These are phyloP conservation scores for Drymonia ruficornis DNA, from an alignment of 2,888 invertebrate species.

Conservation along the genomic window DNA sequence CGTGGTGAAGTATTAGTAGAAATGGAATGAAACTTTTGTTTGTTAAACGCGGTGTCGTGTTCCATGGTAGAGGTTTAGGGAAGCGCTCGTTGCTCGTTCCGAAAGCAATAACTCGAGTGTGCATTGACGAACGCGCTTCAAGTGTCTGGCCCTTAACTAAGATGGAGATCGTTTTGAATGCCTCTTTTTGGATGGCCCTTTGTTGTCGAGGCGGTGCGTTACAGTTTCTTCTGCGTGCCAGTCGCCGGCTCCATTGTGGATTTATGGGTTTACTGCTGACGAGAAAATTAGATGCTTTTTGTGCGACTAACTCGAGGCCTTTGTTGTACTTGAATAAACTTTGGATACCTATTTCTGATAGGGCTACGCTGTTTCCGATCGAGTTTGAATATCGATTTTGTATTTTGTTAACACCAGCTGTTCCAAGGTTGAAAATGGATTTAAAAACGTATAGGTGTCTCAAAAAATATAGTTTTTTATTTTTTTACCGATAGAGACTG, in stretches of 20 bases:
- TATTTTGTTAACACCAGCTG: neutral
- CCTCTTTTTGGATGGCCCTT: constrained; percentile 70
- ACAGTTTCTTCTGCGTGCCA: constrained; percentile 40
- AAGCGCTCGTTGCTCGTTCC: constrained; percentile 68
- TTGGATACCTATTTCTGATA: neutral
- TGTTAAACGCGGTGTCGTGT: neutral
- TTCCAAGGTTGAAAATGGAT: too few species aligned
- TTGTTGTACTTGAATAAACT: constrained; percentile 6
- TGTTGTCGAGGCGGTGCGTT: constrained; percentile 52
- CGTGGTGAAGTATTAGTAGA: neutral
- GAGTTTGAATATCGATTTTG: neutral
- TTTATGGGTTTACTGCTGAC: constrained; percentile 33
- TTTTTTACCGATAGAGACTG: too few species aligned
- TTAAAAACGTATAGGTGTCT: too few species aligned
- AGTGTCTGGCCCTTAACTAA: constrained; percentile 71
- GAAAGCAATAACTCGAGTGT: constrained; percentile 73
- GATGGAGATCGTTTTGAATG: constrained; percentile 72
- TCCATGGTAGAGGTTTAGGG: constrained; percentile 44
- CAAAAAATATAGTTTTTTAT: too few species aligned
- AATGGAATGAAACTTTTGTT: constrained; percentile 9
- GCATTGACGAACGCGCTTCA: constrained; percentile 74
- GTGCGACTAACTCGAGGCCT: constrained; percentile 21
- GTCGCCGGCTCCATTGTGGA: constrained; percentile 29
- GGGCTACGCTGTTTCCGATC: neutral
- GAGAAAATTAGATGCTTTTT: constrained; percentile 42